Conservation (phyloP, 2,113 vertebrate genomes). For the Okapia johnstoni region DNA sequence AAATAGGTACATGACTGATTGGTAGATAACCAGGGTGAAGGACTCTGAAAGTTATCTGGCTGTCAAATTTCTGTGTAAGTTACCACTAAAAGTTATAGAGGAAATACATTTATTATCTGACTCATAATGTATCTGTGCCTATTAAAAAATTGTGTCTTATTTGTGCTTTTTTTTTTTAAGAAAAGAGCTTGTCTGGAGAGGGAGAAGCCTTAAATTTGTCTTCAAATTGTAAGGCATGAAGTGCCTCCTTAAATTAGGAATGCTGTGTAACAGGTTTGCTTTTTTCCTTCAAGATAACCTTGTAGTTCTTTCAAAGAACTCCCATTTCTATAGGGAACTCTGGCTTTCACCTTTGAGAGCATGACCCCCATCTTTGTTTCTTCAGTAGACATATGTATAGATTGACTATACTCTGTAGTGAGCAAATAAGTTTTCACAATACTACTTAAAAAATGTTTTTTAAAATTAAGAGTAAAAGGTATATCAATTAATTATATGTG, state of each 20-base stretch:
- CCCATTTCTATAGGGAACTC: background rate
- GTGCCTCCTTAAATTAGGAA: background rate
- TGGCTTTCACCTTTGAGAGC: constrained; percentile 1
- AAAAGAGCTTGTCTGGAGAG: background rate
- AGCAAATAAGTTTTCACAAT: background rate
- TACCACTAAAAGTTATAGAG: background rate
- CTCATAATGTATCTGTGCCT: background rate
- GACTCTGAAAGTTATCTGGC: background rate
- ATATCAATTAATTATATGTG: background rate
- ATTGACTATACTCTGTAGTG: background rate
- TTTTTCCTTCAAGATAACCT: background rate
- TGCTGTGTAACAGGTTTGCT: background rate
- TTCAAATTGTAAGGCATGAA: background rate
- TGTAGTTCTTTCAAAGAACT: background rate
- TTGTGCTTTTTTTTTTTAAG: background rate
- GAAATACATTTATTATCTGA: background rate
- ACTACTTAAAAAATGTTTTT: background rate
- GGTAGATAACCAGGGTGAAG: background rate
- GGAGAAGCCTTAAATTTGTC: background rate
- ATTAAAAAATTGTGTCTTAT: background rate
- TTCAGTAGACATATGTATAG: background rate
- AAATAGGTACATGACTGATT: background rate
- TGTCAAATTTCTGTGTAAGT: background rate
- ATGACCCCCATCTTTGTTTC: background rate
- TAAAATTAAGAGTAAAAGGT: background rate